phyloP scores from a whole-genome alignment of 2,888 invertebrate genomes.

The Zygogramma bicolorata region DNA sequence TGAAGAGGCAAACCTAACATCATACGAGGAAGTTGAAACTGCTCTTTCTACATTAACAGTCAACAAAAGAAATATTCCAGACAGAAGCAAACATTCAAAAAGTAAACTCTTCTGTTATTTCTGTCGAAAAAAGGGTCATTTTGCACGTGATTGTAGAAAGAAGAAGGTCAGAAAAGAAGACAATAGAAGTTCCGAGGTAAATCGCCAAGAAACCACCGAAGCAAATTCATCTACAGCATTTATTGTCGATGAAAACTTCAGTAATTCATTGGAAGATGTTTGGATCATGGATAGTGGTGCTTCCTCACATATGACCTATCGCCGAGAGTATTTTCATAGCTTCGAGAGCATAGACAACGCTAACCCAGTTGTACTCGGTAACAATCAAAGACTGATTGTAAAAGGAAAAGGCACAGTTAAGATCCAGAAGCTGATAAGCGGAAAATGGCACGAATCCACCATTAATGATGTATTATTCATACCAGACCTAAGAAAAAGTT shows the following conservation, averaged over 20 bases:
- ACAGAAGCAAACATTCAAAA: background rate
- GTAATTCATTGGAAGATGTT: no score
- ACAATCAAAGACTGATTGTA: background rate
- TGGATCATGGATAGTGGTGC: background rate
- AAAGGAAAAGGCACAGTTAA: slow-evolving; percentile 6
- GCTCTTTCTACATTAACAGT: slow-evolving; percentile 24
- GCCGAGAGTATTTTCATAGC: background rate
- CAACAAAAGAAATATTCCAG: background rate
- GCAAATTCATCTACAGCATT: background rate
- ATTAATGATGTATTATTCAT: no score
- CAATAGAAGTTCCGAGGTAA: background rate
- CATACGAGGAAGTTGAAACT: slow-evolving; percentile 30
- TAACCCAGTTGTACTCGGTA: background rate
- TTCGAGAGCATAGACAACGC: background rate
- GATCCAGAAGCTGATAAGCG: no score
- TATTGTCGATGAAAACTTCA: no score
- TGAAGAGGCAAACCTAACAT: slow-evolving; percentile 41
- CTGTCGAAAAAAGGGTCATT: slow-evolving; percentile 30
- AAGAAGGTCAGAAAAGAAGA: slow-evolving; percentile 15
- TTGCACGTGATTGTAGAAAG: slow-evolving; percentile 32
- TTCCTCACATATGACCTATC: background rate
- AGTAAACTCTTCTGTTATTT: background rate
- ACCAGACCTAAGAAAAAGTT: no score
- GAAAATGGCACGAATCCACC: no score
- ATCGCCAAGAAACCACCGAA: no score